phyloP scores from a whole-genome alignment of 2,888 invertebrate species.

The Parelbella ahira region DNA sequence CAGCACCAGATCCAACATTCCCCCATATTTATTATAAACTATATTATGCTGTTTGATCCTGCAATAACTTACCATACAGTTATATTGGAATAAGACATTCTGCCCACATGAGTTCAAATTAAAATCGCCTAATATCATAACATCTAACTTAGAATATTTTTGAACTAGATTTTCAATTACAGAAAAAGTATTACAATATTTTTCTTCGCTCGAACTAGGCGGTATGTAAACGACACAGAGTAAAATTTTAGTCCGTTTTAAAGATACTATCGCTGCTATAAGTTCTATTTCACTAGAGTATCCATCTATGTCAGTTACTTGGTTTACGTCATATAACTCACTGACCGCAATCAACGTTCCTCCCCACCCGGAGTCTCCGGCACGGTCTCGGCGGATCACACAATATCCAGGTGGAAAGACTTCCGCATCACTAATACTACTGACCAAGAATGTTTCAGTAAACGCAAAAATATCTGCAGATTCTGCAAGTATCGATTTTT shows the following conservation, averaged over 20 bases:
- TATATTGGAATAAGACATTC: background rate
- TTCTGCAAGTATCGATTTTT: background rate
- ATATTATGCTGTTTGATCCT: slow-evolving; percentile 4
- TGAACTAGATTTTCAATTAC: background rate
- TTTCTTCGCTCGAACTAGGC: background rate
- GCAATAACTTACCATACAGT: slow-evolving; percentile 2
- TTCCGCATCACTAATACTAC: background rate
- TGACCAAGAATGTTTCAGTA: slow-evolving; percentile 3
- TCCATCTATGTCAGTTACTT: background rate
- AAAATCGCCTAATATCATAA: slow-evolving; percentile 3
- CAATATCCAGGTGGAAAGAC: slow-evolving; percentile 6
- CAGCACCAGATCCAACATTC: slow-evolving; percentile 5
- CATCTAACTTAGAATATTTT: background rate
- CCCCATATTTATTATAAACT: slow-evolving; percentile 1
- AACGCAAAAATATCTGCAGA: slow-evolving; percentile 4
- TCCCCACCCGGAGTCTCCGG: slow-evolving; percentile 4
- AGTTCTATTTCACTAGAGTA: background rate
- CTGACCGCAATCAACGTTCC: background rate
- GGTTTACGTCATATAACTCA: background rate
- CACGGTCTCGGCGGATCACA: background rate
- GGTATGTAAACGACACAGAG: slow-evolving; percentile 6
- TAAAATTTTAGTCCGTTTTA: background rate
- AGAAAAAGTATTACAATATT: background rate
- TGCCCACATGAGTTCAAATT: slow-evolving; percentile 6
- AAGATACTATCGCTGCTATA: background rate